phyloP scores from a whole-genome alignment of 2,113 vertebrate species.

The Ovibos moschatus region DNA sequence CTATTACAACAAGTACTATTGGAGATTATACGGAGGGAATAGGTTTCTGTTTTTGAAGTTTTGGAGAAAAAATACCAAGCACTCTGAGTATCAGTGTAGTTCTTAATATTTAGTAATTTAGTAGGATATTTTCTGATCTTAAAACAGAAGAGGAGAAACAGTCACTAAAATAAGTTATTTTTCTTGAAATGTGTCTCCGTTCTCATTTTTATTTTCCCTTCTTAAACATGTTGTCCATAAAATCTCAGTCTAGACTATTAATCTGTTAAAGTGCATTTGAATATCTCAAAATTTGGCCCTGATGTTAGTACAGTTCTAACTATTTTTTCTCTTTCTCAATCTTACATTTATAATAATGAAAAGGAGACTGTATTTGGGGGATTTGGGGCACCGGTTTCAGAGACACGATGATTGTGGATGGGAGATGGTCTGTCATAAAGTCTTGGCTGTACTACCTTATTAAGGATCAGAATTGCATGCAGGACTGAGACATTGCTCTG shows the following conservation, averaged over 20 bases:
- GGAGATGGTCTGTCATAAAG: neutral
- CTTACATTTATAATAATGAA: neutral
- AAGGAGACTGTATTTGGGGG: neutral
- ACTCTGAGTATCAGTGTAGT: neutral
- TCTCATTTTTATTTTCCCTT: constrained; percentile 16
- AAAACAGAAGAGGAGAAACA: neutral
- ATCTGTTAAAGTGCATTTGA: neutral
- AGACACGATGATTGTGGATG: neutral
- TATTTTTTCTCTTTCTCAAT: neutral
- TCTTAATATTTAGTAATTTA: neutral
- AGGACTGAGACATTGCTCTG: neutral
- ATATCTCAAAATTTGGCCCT: neutral
- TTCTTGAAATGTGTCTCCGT: neutral
- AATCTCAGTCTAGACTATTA: neutral
- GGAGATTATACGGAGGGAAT: too few species aligned
- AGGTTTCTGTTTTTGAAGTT: neutral
- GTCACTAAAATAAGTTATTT: neutral
- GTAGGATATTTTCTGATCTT: neutral
- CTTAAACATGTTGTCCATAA: neutral
- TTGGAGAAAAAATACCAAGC: neutral
- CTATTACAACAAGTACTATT: neutral
- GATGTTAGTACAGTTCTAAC: neutral
- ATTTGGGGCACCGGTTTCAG: neutral
- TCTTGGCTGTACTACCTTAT: neutral
- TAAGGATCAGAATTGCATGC: neutral